Evolutionary conservation across 2,888 invertebrate genomes (phyloP), one percentile per base, ranked within the genome.

Genomic region (Pseudococcus jackbeardsleyi): DNA sequence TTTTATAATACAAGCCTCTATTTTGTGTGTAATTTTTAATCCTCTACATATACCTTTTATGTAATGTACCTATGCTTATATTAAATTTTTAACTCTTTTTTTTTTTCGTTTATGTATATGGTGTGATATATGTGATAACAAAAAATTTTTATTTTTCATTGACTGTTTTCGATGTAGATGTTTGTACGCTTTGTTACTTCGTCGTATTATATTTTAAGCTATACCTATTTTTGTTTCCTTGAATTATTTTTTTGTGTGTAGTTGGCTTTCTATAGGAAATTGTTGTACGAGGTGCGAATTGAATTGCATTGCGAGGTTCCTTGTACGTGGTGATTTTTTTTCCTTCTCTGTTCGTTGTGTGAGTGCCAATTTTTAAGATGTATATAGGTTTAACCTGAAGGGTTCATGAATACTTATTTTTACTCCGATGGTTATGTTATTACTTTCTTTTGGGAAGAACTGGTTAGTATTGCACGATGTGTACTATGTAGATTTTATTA

Each of bases 101-200:
- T 59, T 50, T 5, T 50, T 50, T 50, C 5, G 46, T 46, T 39
- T n/a, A 19, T 79, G 79, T 79, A 42, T 79, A 79, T 79, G 39
- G 79, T 79, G 79, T 79, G 79, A 79, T 79, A 79, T 79, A 79
- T 79, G 79, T 79, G 79, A 79, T 79, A 79, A 79, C 79, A 79
- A 79, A 46, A 33, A 33, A 33, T 79, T 79, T 79, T 79, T 79
- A 79, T 79, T 79, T 79, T 79, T 79, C 79, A 79, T 42, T 42
- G 79, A 79, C 39, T 79, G 79, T 79, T 79, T 79, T 42, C n/a
- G 39, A 42, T 79, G 79, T 79, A 79, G 79, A 79, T 79, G 79
- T 79, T 79, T 79, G 42, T 79, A 79, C 79, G 79, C 79, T 79
- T 79, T 42, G 79, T 79, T 79, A 39, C 11, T 39, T 79, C n/a